Conservation (phyloP, 2,797 vertebrate genomes). For the Rhynchotus rufescens region DNA sequence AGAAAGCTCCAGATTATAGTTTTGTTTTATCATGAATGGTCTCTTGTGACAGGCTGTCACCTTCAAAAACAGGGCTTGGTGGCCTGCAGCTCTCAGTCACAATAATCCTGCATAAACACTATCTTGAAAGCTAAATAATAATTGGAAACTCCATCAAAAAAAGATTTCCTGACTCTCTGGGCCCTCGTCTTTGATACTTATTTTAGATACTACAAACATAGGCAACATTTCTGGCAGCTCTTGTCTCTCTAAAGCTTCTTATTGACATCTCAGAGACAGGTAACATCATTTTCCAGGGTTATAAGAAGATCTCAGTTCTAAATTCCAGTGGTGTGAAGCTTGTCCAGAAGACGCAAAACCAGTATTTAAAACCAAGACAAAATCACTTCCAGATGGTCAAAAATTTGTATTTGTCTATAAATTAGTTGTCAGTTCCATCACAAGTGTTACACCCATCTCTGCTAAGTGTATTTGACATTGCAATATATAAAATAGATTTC, state of each 20-base stretch:
- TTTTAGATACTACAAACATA: background rate
- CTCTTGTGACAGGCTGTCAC: background rate
- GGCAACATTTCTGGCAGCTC: background rate
- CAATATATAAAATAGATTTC: background rate
- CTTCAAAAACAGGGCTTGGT: background rate
- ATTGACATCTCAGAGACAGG: background rate
- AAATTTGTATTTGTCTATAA: background rate
- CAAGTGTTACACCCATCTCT: slow-evolving; percentile 2
- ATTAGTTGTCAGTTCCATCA: background rate
- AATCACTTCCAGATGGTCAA: background rate
- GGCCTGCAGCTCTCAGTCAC: background rate
- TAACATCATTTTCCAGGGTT: background rate
- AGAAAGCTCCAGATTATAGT: background rate
- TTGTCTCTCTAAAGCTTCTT: background rate
- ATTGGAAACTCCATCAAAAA: background rate
- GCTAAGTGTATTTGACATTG: slow-evolving; percentile 4
- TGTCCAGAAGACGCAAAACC: slow-evolving; percentile 12
- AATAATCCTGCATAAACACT: background rate
- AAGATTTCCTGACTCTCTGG: background rate
- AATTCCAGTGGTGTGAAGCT: background rate
- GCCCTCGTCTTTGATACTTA: background rate
- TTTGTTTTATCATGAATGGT: background rate
- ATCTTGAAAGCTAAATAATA: background rate
- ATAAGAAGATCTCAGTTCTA: background rate
- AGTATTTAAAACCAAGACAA: background rate